phyloP scores from a whole-genome alignment of 2,113 vertebrate species.

The Notarius lentiginosus region DNA sequence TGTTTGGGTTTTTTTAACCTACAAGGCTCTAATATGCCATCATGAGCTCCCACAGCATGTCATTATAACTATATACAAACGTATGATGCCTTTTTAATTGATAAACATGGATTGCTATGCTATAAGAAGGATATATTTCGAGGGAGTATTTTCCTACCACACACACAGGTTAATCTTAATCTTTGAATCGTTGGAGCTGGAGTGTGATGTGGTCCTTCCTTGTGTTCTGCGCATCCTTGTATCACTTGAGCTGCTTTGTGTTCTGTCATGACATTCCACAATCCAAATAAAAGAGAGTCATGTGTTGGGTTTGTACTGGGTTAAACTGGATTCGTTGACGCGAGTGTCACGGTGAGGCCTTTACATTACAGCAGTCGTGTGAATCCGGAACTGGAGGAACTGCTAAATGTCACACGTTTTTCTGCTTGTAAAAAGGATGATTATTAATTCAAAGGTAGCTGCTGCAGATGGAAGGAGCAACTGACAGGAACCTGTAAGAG shows the following conservation, averaged over 20 bases:
- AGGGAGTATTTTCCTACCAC: neutral
- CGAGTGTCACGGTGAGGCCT: neutral
- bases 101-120: neutral
- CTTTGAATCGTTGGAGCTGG: neutral
- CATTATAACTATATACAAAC: too few species aligned
- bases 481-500: neutral
- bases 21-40: too few species aligned
- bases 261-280: neutral
- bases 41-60: too few species aligned
- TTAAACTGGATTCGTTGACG: neutral
- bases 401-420: neutral
- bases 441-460: constrained; percentile 31
- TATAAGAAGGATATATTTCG: neutral
- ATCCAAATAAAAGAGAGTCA: neutral
- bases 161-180: neutral
- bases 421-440: constrained; percentile 1
- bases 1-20: too few species aligned
- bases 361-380: neutral
- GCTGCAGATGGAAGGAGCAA: constrained; percentile 23
- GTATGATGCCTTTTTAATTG: neutral
- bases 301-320: too few species aligned
- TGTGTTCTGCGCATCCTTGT: too few species aligned
- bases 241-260: neutral
- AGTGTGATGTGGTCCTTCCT: neutral
- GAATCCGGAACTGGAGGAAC: neutral